Base-by-base conservation (phyloP, 1,140 invertebrate species). In the Pentalonia nigronervosa region DNA sequence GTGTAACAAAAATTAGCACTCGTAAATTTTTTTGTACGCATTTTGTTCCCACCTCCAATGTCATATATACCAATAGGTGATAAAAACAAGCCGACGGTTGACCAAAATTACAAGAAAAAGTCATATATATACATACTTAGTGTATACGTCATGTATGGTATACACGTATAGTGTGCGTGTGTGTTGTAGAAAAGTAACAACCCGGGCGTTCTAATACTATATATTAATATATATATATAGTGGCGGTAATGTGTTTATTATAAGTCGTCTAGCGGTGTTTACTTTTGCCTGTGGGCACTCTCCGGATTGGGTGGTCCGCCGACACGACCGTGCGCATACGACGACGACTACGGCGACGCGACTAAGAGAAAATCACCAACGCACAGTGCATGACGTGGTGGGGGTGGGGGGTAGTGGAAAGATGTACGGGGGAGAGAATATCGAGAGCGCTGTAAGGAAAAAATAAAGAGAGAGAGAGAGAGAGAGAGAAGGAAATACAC, bases 201-300 rank as follows among this genome's bases (percentile, higher is more conserved):
- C 90, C 41, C 90, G 53, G 56, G 23, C 41, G 41, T 91, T 91
- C 56, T 90, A 76, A 90, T 45, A 45, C 88, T 41, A 36, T 76
- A 76, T 76, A 76, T 76, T 30, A 30, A 60, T n/a, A 17, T 67
- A 23, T 41, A 36, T 36, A 36, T 36, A 36, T 83, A 36, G 36
- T 21, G 36, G 36, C 25, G 48, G 56, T 91, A 91, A 91, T 91
- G 90, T 91, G 90, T 91, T 91, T 81, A 91, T 91, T 91, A 76
- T 45, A 91, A 81, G 90, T 91, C 56, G 53, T 76, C 60, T 76
- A 76, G 60, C 60, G 60, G 60, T 76, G 60, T 76, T 76, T 76
- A 76, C 60, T 76, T 76, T n/a, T 76, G 60, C 60, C 60, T 76
- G 60, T n/a, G 60, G 60, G 60, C 60, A 76, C 60, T 76, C 60